Base-by-base conservation (phyloP, 2,888 invertebrate species). In the Steromphala cineraria region DNA sequence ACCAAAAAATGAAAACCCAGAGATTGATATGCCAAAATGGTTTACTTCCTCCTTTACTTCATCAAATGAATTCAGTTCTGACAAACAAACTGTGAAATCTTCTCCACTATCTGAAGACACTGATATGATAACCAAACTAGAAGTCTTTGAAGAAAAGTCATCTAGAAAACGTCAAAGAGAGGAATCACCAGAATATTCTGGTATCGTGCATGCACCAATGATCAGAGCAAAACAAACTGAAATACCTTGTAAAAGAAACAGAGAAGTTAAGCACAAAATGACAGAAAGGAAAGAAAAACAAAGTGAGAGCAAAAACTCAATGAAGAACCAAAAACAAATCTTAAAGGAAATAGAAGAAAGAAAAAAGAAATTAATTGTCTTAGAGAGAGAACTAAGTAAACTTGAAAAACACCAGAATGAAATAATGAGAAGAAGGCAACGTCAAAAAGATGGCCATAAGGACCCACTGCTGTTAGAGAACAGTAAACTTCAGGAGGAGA, bases 401-500 rank as follows among this genome's bases (percentile, higher is more conserved):
- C 84, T 92, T 46, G 84, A 87, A 53, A 88, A 87, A 71, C 90
- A 91, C 80, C 91, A 92, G 78, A 90, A 90, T 81, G 92, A 92
- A 81, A 80, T 92, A 80, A 88, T 90, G 84, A 87, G 91, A 53
- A 90, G 89, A 76, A 87, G 87, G 62, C 88, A 87, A 53, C 83
- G 86, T 0, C 87, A 89, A 75, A 91, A 88, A 80, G 91, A 90
- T 84, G 90, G 90, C 5, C 91, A 90, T 83, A 91, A 89, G 78
- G 92, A 92, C 82, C 92, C 91, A 1, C 85, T 92, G 19, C 81
- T 93, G 7, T 62, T 86, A 24, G 90, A 92, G 77, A 92, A 91
- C 79, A 89, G 84, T 74, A 89, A 90, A 80, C 87, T 92, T 19
- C 90, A 91, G 80, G 90, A 89, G 46, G 91, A 91, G 79, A 91